Evolutionary conservation across 2,888 invertebrate genomes (phyloP).

Genomic region (Nemurella pictetii): DNA sequence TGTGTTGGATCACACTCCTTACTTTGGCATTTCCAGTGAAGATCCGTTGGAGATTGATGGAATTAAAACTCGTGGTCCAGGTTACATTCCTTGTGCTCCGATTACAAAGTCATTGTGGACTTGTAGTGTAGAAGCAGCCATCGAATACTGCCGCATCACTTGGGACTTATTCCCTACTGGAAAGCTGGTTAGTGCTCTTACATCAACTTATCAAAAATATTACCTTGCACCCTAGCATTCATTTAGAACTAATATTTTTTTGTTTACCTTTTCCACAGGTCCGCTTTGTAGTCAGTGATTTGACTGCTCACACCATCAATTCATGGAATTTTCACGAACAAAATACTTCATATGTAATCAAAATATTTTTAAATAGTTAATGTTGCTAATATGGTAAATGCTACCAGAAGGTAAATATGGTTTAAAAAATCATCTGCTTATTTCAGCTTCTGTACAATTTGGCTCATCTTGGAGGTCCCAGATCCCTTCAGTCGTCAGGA

Average conservation of each 20-base stretch:
- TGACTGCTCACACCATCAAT: constrained; percentile 81
- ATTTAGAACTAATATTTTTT: constrained; percentile 25
- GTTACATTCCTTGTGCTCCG: constrained; percentile 76
- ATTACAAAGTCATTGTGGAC: constrained; percentile 96
- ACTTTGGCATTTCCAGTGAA: constrained; percentile 84
- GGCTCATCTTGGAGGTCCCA: constrained; percentile 79
- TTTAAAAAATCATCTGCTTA: background rate
- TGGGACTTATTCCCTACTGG: constrained; percentile 96
- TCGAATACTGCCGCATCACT: constrained; percentile 95
- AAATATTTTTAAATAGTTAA: background rate
- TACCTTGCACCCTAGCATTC: background rate
- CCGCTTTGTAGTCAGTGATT: constrained; percentile 84
- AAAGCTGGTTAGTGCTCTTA: constrained; percentile 67
- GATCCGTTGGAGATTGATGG: constrained; percentile 83
- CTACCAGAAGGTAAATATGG: background rate
- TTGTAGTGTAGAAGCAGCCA: constrained; percentile 89
- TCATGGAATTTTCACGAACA: constrained; percentile 84
- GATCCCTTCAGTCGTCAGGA: constrained; percentile 61
- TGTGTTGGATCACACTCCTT: constrained; percentile 91
- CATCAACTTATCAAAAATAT: background rate
- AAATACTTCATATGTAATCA: constrained; percentile 77
- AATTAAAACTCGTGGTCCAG: constrained; percentile 67
- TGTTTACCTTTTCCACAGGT: constrained; percentile 59
- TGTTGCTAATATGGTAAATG: background rate
- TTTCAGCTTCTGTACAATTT: constrained; percentile 77